A percentile compares a stretch with the other conserved stretches of the same genome.
phyloP scores from a whole-genome alignment of 2,113 vertebrate species.

The Macquaria ambigua region DNA sequence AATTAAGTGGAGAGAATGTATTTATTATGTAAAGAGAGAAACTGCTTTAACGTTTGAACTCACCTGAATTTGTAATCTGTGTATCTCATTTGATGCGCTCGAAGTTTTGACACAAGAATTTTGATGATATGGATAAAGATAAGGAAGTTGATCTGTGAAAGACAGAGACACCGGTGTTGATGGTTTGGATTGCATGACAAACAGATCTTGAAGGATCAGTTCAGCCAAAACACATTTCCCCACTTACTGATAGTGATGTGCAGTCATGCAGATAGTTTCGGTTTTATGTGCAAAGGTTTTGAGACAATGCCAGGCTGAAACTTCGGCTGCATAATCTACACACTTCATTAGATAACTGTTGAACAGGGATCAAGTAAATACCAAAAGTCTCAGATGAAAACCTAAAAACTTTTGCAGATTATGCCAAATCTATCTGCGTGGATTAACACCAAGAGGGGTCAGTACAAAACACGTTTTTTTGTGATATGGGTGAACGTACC shows the following conservation, averaged over 20 bases:
- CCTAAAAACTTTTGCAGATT: background rate
- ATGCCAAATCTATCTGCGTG: background rate
- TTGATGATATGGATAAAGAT: conserved; percentile 94
- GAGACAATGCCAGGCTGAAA: background rate
- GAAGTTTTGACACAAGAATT: conserved; percentile 94
- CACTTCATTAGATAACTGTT: background rate
- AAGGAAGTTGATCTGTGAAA: conserved; percentile 92
- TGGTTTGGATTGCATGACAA: background rate
- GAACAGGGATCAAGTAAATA: background rate
- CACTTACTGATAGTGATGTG: background rate
- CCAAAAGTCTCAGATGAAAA: background rate
- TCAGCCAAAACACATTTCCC: background rate
- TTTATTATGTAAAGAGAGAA: background rate
- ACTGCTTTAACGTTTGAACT: conserved; percentile 14
- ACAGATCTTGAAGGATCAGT: background rate
- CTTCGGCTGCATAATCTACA: background rate
- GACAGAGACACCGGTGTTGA: background rate
- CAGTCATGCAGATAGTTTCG: background rate
- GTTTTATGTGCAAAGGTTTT: background rate
- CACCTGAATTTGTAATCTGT: conserved; percentile 95
- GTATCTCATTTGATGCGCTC: conserved; percentile 93
- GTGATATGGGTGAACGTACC: background rate
- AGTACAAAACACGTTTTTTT: background rate
- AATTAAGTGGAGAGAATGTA: background rate
- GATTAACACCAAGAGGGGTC: no score